These are phyloP conservation scores for Melieria crassipennis DNA, from an alignment of 2,888 invertebrate species.

Conservation along the genomic window DNA sequence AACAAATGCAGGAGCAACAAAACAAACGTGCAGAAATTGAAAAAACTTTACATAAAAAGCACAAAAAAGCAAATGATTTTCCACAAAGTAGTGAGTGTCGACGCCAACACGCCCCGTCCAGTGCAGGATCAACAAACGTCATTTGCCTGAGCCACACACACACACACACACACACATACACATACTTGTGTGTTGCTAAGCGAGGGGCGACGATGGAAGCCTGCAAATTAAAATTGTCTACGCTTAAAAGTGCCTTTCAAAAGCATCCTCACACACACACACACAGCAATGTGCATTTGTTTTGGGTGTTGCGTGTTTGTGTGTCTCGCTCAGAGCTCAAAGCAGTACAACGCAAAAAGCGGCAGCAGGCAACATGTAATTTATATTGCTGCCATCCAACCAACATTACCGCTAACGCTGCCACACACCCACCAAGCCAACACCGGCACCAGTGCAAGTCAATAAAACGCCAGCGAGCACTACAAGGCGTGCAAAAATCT, in stretches of 20 bases:
- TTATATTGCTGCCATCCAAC: not conserved
- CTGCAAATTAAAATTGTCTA: constrained; percentile 6
- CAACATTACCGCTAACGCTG: not conserved
- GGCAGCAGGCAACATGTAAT: too few species aligned
- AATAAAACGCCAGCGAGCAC: not conserved
- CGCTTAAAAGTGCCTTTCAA: not conserved
- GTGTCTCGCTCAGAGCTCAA: too few species aligned
- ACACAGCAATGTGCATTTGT: not conserved
- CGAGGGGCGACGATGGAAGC: not conserved
- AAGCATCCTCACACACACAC: constrained; percentile 7
- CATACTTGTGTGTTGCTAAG: constrained; percentile 1
- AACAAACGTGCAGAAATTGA: not conserved
- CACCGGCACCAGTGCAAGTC: not conserved
- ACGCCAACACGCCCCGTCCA: too few species aligned
- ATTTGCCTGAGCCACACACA: too few species aligned
- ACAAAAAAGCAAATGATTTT: too few species aligned
- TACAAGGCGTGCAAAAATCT: not conserved
- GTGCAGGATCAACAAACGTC: too few species aligned
- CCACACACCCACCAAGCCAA: not conserved
- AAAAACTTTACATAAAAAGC: not conserved
- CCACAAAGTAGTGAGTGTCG: too few species aligned
- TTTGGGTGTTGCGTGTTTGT: not conserved
- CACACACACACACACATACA: not conserved
- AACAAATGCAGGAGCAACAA: not conserved
- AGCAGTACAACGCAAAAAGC: too few species aligned